Evolutionary conservation across 2,797 vertebrate species (phyloP).

Genomic region (Pipistrellus pygmaeus): DNA sequence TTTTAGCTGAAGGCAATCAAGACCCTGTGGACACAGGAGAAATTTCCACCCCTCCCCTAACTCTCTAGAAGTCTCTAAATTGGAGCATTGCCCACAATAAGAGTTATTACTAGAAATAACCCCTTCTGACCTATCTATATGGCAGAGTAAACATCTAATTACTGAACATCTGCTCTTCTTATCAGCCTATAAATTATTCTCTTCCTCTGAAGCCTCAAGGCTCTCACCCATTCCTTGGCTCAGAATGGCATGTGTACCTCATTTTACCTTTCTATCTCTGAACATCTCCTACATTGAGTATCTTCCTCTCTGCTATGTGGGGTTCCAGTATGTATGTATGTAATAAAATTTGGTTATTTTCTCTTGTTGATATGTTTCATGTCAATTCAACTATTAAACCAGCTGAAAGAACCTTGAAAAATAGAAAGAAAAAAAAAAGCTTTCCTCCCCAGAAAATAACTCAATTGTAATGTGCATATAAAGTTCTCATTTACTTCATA

Average conservation of each 20-base stretch:
- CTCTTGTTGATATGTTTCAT: background rate
- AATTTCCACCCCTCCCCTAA: background rate
- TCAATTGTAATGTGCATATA: background rate
- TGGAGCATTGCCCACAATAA: background rate
- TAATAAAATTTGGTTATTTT: background rate
- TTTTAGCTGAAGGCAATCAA: background rate
- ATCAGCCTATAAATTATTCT: background rate
- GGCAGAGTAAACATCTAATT: background rate
- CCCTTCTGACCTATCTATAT: background rate
- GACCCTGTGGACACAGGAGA: background rate
- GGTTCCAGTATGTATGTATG: background rate
- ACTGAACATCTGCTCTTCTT: conserved; percentile 4
- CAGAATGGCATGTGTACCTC: background rate
- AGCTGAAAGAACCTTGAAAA: background rate
- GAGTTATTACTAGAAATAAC: background rate
- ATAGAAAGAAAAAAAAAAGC: background rate
- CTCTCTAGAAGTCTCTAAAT: background rate
- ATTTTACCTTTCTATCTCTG: background rate
- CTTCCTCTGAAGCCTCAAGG: background rate
- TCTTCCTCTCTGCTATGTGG: background rate
- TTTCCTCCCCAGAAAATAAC: background rate
- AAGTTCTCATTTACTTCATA: background rate
- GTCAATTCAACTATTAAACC: background rate
- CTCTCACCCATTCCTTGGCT: background rate
- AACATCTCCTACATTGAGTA: background rate